A percentile compares a stretch with the other conserved stretches of the same genome.
Evolutionary conservation across 2,888 invertebrate genomes (phyloP).

Genomic region (Pachycephus smyrnensis): DNA sequence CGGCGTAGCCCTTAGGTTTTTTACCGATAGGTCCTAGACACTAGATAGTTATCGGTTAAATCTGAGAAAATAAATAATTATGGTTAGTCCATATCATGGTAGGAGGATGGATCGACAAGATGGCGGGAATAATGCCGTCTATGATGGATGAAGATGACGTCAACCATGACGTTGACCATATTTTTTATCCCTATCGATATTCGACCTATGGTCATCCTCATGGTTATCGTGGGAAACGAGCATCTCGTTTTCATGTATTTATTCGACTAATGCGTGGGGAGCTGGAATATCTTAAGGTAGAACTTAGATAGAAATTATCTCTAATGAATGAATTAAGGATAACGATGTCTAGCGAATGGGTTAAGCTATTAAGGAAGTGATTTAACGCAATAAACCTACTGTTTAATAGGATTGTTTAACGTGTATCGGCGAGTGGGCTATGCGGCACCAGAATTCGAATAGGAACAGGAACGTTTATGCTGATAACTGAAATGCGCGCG

Average conservation of each 20-base stretch:
- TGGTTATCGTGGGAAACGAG: neutral
- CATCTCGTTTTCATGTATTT: neutral
- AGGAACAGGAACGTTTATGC: neutral
- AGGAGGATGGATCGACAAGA: constrained; percentile 2
- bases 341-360: constrained; percentile 27
- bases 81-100: constrained; percentile 62
- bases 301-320: constrained; percentile 8
- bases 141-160: neutral
- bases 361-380: constrained; percentile 50
- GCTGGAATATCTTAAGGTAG: neutral
- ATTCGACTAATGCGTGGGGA: neutral
- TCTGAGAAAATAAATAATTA: constrained; percentile 29
- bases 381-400: constrained; percentile 55
- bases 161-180: neutral
- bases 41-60: constrained; percentile 34
- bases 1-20: constrained; percentile 54
- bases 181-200: neutral
- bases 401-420: constrained; percentile 44
- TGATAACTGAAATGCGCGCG: neutral
- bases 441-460: neutral
- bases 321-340: constrained; percentile 29
- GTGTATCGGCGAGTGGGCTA: constrained; percentile 18
- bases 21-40: constrained; percentile 59
- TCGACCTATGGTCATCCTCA: neutral
- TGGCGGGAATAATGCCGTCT: neutral